A percentile compares a stretch with the other conserved stretches of the same genome.
Evolutionary conservation across 2,113 vertebrate genomes (phyloP).

Genomic region (Montifringilla adamsi): DNA sequence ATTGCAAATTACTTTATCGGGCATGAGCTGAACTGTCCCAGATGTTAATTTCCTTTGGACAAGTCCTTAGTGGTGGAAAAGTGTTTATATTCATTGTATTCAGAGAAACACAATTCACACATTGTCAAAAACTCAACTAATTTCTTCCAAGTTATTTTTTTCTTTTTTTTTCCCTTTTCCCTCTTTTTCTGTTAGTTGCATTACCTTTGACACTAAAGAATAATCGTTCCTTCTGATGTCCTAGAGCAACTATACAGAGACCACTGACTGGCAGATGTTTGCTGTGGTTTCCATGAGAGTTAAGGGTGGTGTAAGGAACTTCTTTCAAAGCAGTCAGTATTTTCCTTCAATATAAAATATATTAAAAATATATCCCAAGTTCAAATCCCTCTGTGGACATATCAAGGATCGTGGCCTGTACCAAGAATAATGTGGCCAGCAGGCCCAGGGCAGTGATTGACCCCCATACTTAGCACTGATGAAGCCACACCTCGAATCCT

Average conservation of each 20-base stretch:
- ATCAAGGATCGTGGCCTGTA: not conserved
- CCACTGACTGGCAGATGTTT: not conserved
- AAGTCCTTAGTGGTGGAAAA: not conserved
- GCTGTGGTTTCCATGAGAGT: not conserved
- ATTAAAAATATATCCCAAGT: not conserved
- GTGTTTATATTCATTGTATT: not conserved
- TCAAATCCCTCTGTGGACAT: not conserved
- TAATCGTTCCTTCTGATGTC: not conserved
- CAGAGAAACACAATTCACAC: not conserved
- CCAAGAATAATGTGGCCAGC: not conserved
- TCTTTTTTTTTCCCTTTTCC: fast-evolving
- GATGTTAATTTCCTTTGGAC: not conserved
- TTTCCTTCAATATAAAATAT: not conserved
- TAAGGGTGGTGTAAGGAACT: not conserved
- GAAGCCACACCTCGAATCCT: fast-evolving
- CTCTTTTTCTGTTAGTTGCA: not conserved
- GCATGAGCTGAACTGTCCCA: not conserved
- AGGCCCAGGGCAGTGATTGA: not conserved
- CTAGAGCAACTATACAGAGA: not conserved
- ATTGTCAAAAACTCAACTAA: not conserved
- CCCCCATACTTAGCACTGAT: fast-evolving
- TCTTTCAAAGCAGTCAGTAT: not conserved
- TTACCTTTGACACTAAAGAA: not conserved
- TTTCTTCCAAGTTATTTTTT: not conserved
- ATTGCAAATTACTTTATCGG: not conserved